Evolutionary conservation across 2,113 vertebrate genomes (phyloP).

Genomic region (Polyodon spathula): DNA sequence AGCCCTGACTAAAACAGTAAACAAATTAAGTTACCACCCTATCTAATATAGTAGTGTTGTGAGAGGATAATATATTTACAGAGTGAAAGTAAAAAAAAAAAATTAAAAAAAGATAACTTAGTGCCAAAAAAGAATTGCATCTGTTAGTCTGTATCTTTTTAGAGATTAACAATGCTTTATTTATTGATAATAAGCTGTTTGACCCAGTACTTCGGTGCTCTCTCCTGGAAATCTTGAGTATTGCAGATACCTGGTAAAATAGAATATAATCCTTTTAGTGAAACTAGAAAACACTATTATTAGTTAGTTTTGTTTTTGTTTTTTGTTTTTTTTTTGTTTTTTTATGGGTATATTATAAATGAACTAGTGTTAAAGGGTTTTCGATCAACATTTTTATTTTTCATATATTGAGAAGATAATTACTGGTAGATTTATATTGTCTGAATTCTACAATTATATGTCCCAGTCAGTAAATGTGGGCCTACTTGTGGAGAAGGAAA

Average conservation of each 20-base stretch:
- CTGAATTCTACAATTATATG: too few species aligned
- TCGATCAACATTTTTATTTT: conserved; percentile 44
- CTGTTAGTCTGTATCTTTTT: conserved; percentile 52
- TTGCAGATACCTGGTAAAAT: conserved; percentile 49
- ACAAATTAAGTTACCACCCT: too few species aligned
- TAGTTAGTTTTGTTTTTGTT: conserved; percentile 34
- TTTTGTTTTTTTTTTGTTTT: conserved; percentile 30
- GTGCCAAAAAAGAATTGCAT: conserved; percentile 64
- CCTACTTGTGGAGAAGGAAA: conserved; percentile 10
- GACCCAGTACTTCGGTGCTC: conserved; percentile 65
- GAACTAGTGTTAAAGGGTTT: conserved; percentile 35
- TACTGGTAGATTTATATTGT: too few species aligned
- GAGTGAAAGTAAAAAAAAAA: conserved; percentile 29
- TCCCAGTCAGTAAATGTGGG: too few species aligned
- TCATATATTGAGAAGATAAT: conserved; percentile 41
- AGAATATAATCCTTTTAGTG: conserved; percentile 33
- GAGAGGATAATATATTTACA: conserved; percentile 29
- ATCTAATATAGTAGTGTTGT: conserved; percentile 38
- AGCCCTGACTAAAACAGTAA: too few species aligned
- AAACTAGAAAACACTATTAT: conserved; percentile 33
- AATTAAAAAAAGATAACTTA: conserved; percentile 47
- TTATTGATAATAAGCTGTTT: conserved; percentile 55
- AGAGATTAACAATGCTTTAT: conserved; percentile 53
- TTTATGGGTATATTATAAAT: conserved; percentile 32
- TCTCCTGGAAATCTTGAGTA: conserved; percentile 70